Conservation (phyloP, 2,113 vertebrate species). For the zebrafish (Danio rerio) region DNA sequence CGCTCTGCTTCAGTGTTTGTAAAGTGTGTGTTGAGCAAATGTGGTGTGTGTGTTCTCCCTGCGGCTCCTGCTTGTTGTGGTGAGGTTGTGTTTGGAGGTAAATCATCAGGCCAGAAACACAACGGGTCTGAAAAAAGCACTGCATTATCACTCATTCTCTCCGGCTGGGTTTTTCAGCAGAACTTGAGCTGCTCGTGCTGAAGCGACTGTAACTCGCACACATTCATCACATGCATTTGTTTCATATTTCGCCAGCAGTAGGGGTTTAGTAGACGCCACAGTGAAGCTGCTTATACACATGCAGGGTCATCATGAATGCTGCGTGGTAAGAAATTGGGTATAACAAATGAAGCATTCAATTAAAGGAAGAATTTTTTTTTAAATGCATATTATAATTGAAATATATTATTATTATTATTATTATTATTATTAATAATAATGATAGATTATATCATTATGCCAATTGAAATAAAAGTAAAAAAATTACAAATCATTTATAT, state of each 20-base stretch:
- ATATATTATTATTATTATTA: no score
- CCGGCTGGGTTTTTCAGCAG: background rate
- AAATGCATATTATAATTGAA: no score
- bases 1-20: background rate
- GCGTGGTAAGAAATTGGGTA: background rate
- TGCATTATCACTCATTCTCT: conserved; percentile 1
- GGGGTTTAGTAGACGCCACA: background rate
- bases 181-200: background rate
- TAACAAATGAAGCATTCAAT: background rate
- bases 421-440: no score
- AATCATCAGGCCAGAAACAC: background rate
- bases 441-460: no score
- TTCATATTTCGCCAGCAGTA: conserved; percentile 7
- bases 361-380: no score
- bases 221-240: background rate
- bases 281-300: background rate
- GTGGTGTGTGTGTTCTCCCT: background rate
- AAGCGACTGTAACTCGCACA: background rate
- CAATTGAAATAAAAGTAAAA: no score
- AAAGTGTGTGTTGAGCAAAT: background rate
- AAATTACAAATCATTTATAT: no score
- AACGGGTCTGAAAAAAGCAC: background rate
- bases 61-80: background rate
- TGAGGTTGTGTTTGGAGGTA: conserved; percentile 23
- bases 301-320: background rate